Base-by-base conservation (phyloP, 2,888 invertebrate species). In the Scelioninae gen. 1 region DNA sequence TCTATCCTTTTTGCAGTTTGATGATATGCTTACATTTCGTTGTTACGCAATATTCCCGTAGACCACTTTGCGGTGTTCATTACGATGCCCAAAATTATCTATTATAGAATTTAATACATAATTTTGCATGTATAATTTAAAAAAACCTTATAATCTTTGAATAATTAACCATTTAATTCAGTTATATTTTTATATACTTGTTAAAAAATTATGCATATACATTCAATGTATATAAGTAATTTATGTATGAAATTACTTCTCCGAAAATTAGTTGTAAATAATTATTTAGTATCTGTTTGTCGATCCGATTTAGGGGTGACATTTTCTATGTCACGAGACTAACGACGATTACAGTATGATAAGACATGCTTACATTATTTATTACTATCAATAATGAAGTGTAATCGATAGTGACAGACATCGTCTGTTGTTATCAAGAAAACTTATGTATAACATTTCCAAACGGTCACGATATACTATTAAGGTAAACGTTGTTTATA, bases 311-410 rank as follows among this genome's bases (percentile, higher is more conserved):
- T 65, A 47, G n/a, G 23, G 63, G n/a, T n/a, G n/a, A 9, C 53
- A 13, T 40, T 75, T 65, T 75, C 58, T 16, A 34, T 49, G 65
- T 75, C 53, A 40, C 68, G 76, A 62, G 76, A 77, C 76, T 68
- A 45, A 62, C 43, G 13, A 15, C 45, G 49, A 68, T 68, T 45
- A 76, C 47, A 43, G 23, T 68, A n/a, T 23, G 65, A 74, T 74
- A 56, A 74, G 56, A 53, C 32, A 38, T 15, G 40, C 13, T 58
- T 77, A 62, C 53, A 68, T 62, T 60, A 77, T 77, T 60, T 53
- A 77, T 68, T 66, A 13, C 11, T 13, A 66, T 76, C 68, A 68
- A 68, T 77, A 66, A 77, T 77, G 40, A 51, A 62, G n/a, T 68
- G n/a, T 29, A 53, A 77, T 77, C 76, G 40, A 77, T 77, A 58